A percentile compares a stretch with the other conserved stretches of the same genome.
Evolutionary conservation across 2,113 vertebrate species (phyloP).

Genomic region (Mesitornis unicolor): DNA sequence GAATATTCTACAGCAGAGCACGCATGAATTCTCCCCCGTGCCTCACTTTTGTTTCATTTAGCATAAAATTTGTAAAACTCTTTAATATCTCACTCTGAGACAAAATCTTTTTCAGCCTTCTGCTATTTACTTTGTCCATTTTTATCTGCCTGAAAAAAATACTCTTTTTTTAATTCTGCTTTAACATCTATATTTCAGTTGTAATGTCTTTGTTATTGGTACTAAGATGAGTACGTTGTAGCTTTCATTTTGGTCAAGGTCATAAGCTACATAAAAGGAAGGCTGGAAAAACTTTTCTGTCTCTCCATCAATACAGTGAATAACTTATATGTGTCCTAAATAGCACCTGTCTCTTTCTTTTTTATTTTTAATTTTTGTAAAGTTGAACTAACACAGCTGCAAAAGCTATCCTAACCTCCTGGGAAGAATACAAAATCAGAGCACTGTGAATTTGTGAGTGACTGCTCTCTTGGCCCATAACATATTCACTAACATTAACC

Average conservation of each 20-base stretch:
- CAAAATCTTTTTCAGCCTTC: not conserved
- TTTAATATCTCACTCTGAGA: not conserved
- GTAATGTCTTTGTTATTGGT: not conserved
- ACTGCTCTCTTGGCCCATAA: not conserved
- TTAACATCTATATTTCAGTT: not conserved
- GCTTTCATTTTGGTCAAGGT: not conserved
- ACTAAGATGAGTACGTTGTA: not conserved
- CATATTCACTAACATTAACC: not conserved
- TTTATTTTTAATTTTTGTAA: not conserved
- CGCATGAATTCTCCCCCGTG: not conserved
- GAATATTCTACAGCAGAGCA: not conserved
- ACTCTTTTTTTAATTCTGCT: not conserved
- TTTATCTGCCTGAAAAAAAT: not conserved
- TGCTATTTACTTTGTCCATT: not conserved
- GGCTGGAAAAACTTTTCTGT: not conserved
- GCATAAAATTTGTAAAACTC: not conserved
- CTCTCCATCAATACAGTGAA: not conserved
- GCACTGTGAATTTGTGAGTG: not conserved
- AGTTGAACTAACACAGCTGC: not conserved
- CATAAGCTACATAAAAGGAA: not conserved
- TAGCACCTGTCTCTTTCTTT: rapidly evolving
- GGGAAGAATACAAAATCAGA: not conserved
- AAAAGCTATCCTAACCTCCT: not conserved
- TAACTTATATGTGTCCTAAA: not conserved
- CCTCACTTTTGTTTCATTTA: not conserved